phyloP scores from a whole-genome alignment of 2,888 invertebrate species.

The Hipparchia semele region DNA sequence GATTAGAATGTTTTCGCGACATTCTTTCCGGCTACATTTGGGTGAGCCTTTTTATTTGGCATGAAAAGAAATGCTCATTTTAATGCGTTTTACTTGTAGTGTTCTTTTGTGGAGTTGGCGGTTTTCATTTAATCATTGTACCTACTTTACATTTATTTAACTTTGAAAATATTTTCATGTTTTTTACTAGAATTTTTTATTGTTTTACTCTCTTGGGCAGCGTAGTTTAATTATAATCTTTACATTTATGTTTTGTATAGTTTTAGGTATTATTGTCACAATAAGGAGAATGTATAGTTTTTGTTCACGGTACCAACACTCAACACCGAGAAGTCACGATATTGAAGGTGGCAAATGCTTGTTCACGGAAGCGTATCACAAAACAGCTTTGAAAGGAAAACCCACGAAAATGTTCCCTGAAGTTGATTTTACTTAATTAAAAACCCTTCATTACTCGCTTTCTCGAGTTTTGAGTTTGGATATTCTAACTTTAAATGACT shows the following conservation, averaged over 20 bases:
- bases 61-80: constrained; percentile 3
- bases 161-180: not conserved
- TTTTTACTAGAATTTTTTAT: too few species aligned
- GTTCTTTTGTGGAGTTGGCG: not conserved
- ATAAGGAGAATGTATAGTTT: not conserved
- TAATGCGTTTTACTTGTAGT: constrained; percentile 18
- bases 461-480: not conserved
- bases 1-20: constrained; percentile 19
- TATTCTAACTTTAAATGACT: not conserved
- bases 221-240: too few species aligned
- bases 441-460: not conserved
- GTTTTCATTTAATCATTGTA: not conserved
- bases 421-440: constrained; percentile 33
- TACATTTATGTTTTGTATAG: too few species aligned
- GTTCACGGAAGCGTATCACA: constrained; percentile 27
- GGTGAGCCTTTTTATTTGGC: not conserved
- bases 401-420: constrained; percentile 31
- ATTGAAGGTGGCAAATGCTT: constrained; percentile 28
- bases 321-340: not conserved
- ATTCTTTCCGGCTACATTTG: not conserved
- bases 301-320: constrained; percentile 18
- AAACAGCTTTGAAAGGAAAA: constrained; percentile 27
- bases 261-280: too few species aligned
- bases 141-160: not conserved
- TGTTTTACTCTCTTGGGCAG: too few species aligned